Conservation (phyloP, 2,888 invertebrate species). For the Aspidiotus rigidus region DNA sequence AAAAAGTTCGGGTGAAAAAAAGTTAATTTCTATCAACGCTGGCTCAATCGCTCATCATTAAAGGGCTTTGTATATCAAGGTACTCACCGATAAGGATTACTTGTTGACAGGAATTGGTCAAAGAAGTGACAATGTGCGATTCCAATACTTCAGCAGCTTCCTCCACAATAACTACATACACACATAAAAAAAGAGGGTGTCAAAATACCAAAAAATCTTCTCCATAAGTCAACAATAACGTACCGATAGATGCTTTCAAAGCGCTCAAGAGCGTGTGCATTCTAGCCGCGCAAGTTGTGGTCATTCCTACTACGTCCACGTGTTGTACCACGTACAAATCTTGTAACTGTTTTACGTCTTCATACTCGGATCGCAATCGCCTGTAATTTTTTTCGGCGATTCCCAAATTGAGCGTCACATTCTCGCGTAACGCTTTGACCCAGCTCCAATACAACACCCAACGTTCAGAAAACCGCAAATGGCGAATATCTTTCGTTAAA, state of each 20-base stretch:
- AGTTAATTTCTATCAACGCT: too few relatives aligned
- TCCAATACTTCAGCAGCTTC: conserved; percentile 85
- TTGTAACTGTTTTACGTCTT: conserved; percentile 49
- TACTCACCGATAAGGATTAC: conserved; percentile 62
- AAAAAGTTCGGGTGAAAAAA: too few relatives aligned
- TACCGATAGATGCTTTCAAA: conserved; percentile 45
- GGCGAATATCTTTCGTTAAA: too few relatives aligned
- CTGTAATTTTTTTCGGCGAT: conserved; percentile 38
- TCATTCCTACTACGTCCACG: conserved; percentile 57
- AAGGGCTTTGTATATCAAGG: background rate
- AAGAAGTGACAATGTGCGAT: conserved; percentile 65
- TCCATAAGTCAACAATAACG: background rate
- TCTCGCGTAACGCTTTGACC: conserved; percentile 38
- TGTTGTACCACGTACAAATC: conserved; percentile 45
- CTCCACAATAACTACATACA: conserved; percentile 55
- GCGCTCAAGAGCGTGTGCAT: conserved; percentile 53
- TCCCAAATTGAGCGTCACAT: conserved; percentile 36
- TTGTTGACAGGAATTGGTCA: conserved; percentile 65
- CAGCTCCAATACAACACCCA: conserved; percentile 46
- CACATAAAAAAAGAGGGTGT: too few relatives aligned
- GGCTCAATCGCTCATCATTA: too few relatives aligned
- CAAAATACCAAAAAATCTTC: too few relatives aligned
- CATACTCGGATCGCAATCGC: conserved; percentile 43
- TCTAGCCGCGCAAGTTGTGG: conserved; percentile 67
- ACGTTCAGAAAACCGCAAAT: conserved; percentile 35